These are phyloP conservation scores for Toxonevra muliebris DNA, from an alignment of 2,888 invertebrate species.

Conservation along the genomic window DNA sequence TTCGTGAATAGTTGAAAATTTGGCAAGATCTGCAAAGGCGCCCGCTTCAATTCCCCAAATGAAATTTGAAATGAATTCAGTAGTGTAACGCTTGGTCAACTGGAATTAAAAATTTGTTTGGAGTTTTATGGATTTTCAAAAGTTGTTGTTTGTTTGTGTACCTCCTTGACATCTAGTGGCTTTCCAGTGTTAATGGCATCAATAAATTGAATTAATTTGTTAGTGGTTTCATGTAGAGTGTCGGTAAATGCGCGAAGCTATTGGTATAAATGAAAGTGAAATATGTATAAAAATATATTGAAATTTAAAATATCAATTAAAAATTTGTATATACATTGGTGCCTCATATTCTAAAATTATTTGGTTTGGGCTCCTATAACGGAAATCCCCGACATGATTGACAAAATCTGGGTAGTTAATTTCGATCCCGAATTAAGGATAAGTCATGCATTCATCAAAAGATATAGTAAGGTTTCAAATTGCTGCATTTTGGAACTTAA, in stretches of 20 bases:
- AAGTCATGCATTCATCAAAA: no score
- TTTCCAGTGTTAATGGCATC: slow-evolving; percentile 22
- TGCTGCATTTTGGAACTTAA: no score
- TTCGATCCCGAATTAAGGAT: no score
- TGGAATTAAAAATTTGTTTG: slow-evolving; percentile 22
- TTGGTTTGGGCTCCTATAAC: no score
- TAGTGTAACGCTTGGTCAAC: slow-evolving; percentile 45
- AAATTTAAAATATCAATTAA: no score
- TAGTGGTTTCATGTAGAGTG: slow-evolving; percentile 61
- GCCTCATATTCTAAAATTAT: no score
- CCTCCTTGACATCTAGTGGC: slow-evolving; percentile 37
- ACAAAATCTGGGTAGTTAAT: no score
- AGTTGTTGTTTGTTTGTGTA: slow-evolving; percentile 48
- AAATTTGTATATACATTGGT: no score
- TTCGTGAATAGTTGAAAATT: slow-evolving; percentile 11
- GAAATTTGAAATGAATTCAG: slow-evolving; percentile 48
- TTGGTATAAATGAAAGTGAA: slow-evolving; percentile 7
- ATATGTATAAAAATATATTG: not conserved
- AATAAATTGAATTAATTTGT: slow-evolving; percentile 61
- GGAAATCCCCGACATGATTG: no score
- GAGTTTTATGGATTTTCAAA: slow-evolving; percentile 41
- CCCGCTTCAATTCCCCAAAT: slow-evolving; percentile 50
- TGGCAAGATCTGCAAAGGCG: slow-evolving; percentile 37
- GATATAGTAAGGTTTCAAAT: no score
- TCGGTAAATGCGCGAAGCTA: slow-evolving; percentile 64